Evolutionary conservation across 2,113 vertebrate genomes (phyloP).

Genomic region (Menidia beryllina): DNA sequence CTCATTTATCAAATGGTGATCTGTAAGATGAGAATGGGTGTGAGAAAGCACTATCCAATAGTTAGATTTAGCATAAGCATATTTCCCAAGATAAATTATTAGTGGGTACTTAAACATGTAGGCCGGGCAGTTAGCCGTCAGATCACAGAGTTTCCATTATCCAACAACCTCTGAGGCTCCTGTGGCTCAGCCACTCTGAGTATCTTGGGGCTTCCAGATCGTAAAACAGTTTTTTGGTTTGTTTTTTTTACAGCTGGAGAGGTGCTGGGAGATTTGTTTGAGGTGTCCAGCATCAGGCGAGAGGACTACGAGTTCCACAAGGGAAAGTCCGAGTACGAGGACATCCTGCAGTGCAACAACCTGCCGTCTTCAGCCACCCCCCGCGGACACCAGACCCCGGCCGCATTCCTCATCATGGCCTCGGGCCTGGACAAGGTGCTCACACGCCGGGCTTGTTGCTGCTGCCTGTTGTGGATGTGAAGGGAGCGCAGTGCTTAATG

Average conservation of each 20-base stretch:
- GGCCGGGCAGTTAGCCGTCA: too few species aligned
- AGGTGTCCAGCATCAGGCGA: constrained; percentile 83
- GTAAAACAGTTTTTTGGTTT: too few species aligned
- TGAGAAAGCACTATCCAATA: too few species aligned
- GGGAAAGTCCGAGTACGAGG: constrained; percentile 86
- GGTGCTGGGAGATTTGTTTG: constrained; percentile 82
- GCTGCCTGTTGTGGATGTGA: not conserved
- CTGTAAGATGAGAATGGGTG: too few species aligned
- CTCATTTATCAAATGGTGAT: too few species aligned
- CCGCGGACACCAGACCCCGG: constrained; percentile 84
- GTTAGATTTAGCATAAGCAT: too few species aligned
- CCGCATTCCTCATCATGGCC: constrained; percentile 86
- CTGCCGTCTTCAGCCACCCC: constrained; percentile 82
- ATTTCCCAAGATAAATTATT: too few species aligned
- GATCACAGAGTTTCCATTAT: too few species aligned
- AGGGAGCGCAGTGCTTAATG: not conserved
- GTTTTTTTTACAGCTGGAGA: constrained; percentile 77
- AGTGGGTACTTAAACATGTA: too few species aligned
- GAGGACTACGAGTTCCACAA: constrained; percentile 87
- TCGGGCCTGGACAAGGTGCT: constrained; percentile 84
- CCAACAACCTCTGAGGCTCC: too few species aligned
- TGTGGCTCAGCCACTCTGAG: too few species aligned
- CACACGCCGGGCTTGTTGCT: not conserved
- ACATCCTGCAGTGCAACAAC: constrained; percentile 85
- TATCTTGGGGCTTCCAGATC: too few species aligned